Percentiles rank a stretch among this genome's conserved stretches.
These are phyloP conservation scores for Aramus guarauna DNA, from an alignment of 2,113 vertebrate genomes.

Conservation along the genomic window DNA sequence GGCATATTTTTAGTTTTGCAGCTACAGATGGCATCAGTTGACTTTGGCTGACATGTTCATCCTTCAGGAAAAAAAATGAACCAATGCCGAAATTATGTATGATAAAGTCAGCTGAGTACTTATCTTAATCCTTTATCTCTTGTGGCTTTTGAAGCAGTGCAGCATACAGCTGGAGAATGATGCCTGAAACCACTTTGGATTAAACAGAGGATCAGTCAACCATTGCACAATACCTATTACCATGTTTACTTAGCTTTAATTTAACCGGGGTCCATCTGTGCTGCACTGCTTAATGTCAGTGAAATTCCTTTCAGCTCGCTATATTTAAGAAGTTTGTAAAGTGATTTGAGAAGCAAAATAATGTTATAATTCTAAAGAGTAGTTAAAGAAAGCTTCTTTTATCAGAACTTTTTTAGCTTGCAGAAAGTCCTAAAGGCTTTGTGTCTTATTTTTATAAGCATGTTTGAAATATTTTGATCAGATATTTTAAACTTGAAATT, in stretches of 20 bases:
- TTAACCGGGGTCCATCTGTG: slow-evolving; percentile 59
- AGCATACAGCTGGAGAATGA: slow-evolving; percentile 32
- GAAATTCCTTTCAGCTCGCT: slow-evolving; percentile 54
- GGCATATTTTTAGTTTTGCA: slow-evolving; percentile 33
- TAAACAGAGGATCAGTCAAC: slow-evolving; percentile 54
- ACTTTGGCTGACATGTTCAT: slow-evolving; percentile 42
- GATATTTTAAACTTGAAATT: slow-evolving; percentile 78
- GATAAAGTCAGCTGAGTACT: slow-evolving; percentile 22
- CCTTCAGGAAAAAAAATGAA: slow-evolving; percentile 39
- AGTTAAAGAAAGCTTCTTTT: slow-evolving; percentile 61
- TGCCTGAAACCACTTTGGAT: slow-evolving; percentile 59
- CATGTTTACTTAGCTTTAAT: slow-evolving; percentile 71
- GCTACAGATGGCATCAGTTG: slow-evolving; percentile 43
- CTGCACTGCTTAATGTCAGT: slow-evolving; percentile 55
- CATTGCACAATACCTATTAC: slow-evolving; percentile 55
- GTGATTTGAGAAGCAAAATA: slow-evolving; percentile 63
- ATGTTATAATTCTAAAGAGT: slow-evolving; percentile 55
- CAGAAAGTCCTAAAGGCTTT: slow-evolving; percentile 58
- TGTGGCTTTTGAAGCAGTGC: slow-evolving; percentile 38
- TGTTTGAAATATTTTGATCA: slow-evolving; percentile 78
- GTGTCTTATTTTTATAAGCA: slow-evolving; percentile 82
- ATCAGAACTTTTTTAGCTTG: slow-evolving; percentile 57
- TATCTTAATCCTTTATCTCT: slow-evolving; percentile 52
- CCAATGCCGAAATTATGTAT: background rate
- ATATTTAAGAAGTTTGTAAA: slow-evolving; percentile 67